These are phyloP conservation scores for Ameiurus melas DNA, from an alignment of 2,113 vertebrate genomes.

Conservation along the genomic window DNA sequence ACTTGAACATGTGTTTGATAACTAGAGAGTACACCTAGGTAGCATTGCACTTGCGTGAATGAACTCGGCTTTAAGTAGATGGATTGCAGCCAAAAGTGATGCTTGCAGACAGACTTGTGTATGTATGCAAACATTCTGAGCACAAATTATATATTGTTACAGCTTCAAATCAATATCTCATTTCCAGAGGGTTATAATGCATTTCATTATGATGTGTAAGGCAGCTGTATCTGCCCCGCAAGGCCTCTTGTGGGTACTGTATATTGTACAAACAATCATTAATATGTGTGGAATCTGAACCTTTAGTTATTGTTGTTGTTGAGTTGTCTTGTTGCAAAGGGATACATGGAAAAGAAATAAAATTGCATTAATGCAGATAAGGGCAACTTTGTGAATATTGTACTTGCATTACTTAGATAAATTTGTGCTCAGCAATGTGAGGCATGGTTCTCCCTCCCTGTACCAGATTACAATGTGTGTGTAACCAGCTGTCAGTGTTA, in stretches of 20 bases:
- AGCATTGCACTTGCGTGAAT: conserved; percentile 17
- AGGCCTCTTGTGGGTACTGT: background rate
- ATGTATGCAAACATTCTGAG: conserved; percentile 35
- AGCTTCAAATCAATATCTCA: conserved; percentile 42
- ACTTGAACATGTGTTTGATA: conserved; percentile 5
- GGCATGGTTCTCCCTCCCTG: background rate
- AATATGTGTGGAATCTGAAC: background rate
- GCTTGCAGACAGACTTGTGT: conserved; percentile 12
- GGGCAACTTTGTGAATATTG: background rate
- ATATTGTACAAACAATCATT: background rate
- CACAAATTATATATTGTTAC: conserved; percentile 37
- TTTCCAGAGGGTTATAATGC: conserved; percentile 1
- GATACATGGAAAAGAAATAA: background rate
- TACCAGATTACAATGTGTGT: background rate
- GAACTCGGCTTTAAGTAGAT: conserved; percentile 34
- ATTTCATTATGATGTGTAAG: conserved; percentile 31
- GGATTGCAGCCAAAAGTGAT: conserved; percentile 22
- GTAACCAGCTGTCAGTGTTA: background rate
- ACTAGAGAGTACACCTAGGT: background rate
- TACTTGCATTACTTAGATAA: conserved; percentile 6
- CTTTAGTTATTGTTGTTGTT: background rate
- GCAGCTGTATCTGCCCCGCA: background rate
- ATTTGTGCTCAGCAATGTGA: background rate
- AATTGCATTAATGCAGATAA: background rate
- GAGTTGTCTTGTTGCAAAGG: background rate